Base-by-base conservation (phyloP, 2,888 invertebrate genomes). In the Brachyopa scutellaris region DNA sequence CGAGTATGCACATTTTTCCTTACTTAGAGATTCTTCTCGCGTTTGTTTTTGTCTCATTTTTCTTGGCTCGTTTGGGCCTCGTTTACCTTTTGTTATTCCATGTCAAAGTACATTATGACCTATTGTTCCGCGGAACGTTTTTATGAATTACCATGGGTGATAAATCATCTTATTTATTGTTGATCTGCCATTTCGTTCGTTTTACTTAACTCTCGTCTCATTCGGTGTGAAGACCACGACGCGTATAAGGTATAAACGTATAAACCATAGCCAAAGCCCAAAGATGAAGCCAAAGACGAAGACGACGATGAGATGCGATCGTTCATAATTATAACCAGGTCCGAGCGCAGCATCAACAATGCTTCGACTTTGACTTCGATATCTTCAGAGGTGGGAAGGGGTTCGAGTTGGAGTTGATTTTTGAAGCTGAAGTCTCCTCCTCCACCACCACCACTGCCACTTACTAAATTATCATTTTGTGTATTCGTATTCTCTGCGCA, bases 81-180 rank as follows among this genome's bases (percentile, higher is more conserved):
- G 84, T 84, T 84, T 78, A 79, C 78, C 85, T 82, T 85, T 85
- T 85, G 85, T 85, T 84, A 76, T 84, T 79, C 84, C 84, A 84
- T 85, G 85, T 85, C 85, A 85, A 85, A 85, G 85, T 85, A 85
- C 85, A 85, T 85, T 85, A 85, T 85, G 85, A 62, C 72, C 80
- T 79, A 85, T 85, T 85, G 85, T 85, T 85, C 73, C 64, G 66
- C 66, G 74, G 78, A 82, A 82, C 66, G 82, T 82, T 85, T 85
- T 85, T 85, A 85, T 85, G 85, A 85, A 85, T 85, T 85, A 85
- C 85, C 84, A 84, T 73, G 84, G n/a, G 85, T 85, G 85, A 85
- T 85, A 85, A 85, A 85, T 85, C 85, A 85, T 84, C 85, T 85
- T 79, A 85, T 85, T 85, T 82, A 82, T 82, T 82, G 82, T 84